Conservation (phyloP, 2,113 vertebrate genomes). For the Axis porcinus region DNA sequence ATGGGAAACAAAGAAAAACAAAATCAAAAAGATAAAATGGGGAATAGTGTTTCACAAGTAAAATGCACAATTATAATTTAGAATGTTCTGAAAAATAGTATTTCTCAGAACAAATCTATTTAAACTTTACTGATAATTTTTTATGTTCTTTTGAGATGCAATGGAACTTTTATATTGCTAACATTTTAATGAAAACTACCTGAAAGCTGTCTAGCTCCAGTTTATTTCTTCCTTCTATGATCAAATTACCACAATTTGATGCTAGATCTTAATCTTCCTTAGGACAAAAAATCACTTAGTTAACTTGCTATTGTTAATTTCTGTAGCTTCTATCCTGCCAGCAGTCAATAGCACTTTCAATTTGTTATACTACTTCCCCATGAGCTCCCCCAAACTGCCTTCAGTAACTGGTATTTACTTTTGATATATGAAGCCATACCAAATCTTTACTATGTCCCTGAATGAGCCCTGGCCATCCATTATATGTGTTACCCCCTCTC, state of each 20-base stretch:
- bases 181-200: background rate
- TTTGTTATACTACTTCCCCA: background rate
- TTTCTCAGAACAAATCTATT: background rate
- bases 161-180: background rate
- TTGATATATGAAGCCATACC: background rate
- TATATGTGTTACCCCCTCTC: background rate
- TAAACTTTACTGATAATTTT: background rate
- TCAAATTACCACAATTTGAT: background rate
- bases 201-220: background rate
- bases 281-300: background rate
- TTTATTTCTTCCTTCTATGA: background rate
- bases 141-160: background rate
- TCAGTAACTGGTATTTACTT: background rate
- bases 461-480: background rate
- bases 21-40: background rate
- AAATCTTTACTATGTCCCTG: background rate
- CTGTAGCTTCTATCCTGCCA: background rate
- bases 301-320: background rate
- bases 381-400: fast-evolving
- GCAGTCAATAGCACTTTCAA: background rate
- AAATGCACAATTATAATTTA: conserved; percentile 10
- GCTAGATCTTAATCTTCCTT: background rate
- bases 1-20: background rate
- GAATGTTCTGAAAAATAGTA: background rate
- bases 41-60: background rate